Evolutionary conservation across 2,888 invertebrate species (phyloP), one percentile per base, ranked within the genome.

Genomic region (Diarsia dahlii): DNA sequence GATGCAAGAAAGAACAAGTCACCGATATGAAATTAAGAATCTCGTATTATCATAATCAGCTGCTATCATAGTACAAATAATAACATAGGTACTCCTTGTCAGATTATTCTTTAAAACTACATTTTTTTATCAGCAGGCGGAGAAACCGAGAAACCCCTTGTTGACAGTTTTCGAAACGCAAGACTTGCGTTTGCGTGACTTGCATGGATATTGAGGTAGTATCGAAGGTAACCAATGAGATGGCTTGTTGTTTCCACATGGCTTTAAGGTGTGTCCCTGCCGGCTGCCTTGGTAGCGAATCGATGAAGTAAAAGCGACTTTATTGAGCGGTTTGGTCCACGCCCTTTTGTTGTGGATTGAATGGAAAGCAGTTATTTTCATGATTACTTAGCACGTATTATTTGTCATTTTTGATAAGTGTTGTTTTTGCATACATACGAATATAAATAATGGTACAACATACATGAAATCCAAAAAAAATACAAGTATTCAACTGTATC

Each of bases 201-300:
- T 23, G 60, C 46, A 48, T 56, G 54, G 74, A 56, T 68, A 67
- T 74, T 68, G 67, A 34, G 9, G 20, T 69, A 69, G 13, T 10
- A 62, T 39, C 62, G 50, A 39, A 63, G 34, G 18, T 34, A 66
- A 3, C 80, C 77, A 80, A 82, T 78, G 13, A 65, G 50, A 52
- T 69, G 58, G 45, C 28, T 48, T 60, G 45, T 68, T 71, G 62
- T 66, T 66, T 69, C 63, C 76, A 75, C 39, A 52, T 75, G 60
- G 48, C 62, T 60, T 76, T 56, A 78, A 85, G 85, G 78, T 75
- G 85, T 86, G 81, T 62, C 70, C 46, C 34, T 12, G 23, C n/a
- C 58, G 74, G 73, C 84, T 74, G 45, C 58, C 74, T 82, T 62
- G 5, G 23, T 58, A 23, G 63, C 71, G 45, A 84, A 84, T 86